phyloP scores from a whole-genome alignment of 2,797 vertebrate genomes.

The Leptoclinus maculatus region DNA sequence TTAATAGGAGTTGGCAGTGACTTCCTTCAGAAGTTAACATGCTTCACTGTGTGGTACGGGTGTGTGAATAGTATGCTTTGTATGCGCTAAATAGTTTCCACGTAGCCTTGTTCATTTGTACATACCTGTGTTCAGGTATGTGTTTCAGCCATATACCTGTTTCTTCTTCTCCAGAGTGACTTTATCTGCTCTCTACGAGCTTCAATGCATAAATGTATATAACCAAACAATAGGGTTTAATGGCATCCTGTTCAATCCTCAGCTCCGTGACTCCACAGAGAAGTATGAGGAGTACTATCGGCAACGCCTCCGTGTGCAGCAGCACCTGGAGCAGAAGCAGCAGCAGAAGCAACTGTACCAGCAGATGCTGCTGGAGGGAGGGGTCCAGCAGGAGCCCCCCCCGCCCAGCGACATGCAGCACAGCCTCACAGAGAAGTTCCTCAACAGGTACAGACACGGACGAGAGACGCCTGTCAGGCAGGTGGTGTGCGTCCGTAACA shows the following conservation, averaged over 20 bases:
- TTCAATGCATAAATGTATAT: neutral
- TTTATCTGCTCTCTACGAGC: neutral
- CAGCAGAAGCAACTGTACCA: slow-evolving; percentile 97
- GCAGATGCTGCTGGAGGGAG: slow-evolving; percentile 97
- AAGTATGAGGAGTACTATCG: slow-evolving; percentile 98
- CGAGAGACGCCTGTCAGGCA: neutral
- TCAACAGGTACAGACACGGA: slow-evolving; percentile 88
- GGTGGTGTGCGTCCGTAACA: too few species aligned
- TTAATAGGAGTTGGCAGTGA: neutral
- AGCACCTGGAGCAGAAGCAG: slow-evolving; percentile 98
- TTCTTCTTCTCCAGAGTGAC: neutral
- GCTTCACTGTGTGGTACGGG: neutral
- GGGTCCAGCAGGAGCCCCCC: slow-evolving; percentile 94
- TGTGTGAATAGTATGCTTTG: neutral
- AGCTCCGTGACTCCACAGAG: slow-evolving; percentile 96
- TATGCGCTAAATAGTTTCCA: neutral
- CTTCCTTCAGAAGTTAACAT: neutral
- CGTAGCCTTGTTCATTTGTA: neutral
- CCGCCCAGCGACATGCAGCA: slow-evolving; percentile 89
- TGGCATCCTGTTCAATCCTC: slow-evolving; percentile 1
- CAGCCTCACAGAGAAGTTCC: slow-evolving; percentile 98
- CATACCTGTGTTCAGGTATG: neutral
- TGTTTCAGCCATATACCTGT: neutral
- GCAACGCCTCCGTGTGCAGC: slow-evolving; percentile 95
- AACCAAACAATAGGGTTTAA: neutral